Percentiles rank a stretch among this genome's conserved stretches.
These are phyloP conservation scores for Diplodus puntazzo DNA, from an alignment of 2,797 vertebrate species.

Conservation along the genomic window DNA sequence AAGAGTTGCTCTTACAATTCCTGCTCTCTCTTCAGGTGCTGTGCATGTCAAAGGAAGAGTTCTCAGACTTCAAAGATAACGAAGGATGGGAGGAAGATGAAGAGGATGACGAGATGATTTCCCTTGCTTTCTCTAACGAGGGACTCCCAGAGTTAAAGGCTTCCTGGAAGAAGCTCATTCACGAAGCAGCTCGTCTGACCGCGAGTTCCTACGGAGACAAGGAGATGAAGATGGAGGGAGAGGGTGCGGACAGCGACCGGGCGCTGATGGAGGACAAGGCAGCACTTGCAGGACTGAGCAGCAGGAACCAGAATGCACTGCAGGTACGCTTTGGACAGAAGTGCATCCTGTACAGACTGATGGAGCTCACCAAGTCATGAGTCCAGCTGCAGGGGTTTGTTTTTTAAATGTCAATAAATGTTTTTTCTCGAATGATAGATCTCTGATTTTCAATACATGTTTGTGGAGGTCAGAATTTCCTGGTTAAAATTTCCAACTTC, in stretches of 20 bases:
- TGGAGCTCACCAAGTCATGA: conserved; percentile 82
- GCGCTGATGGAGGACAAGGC: conserved; percentile 78
- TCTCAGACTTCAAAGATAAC: conserved; percentile 89
- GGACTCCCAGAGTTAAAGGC: conserved; percentile 82
- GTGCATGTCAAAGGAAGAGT: conserved; percentile 90
- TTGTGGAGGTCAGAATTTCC: too few relatives aligned
- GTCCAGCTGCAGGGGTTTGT: not conserved
- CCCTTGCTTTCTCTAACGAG: conserved; percentile 79
- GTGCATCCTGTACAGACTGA: conserved; percentile 87
- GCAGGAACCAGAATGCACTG: conserved; percentile 88
- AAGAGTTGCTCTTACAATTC: too few relatives aligned
- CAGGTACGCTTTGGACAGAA: conserved; percentile 94
- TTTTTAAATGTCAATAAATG: conserved; percentile 21
- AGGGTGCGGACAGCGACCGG: conserved; percentile 78
- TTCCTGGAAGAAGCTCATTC: conserved; percentile 87
- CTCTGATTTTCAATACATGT: not conserved
- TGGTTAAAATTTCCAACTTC: too few relatives aligned
- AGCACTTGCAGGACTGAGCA: conserved; percentile 75
- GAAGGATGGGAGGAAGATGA: conserved; percentile 89
- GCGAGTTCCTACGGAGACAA: conserved; percentile 81
- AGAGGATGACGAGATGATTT: conserved; percentile 79
- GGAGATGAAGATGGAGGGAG: not conserved
- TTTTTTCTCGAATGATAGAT: not conserved
- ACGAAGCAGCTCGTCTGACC: conserved; percentile 82
- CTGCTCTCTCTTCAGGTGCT: conserved; percentile 84